These are phyloP conservation scores for Anthopleura xanthogrammica DNA, from an alignment of 92 coral and sea anemone genomes.

Conservation along the genomic window DNA sequence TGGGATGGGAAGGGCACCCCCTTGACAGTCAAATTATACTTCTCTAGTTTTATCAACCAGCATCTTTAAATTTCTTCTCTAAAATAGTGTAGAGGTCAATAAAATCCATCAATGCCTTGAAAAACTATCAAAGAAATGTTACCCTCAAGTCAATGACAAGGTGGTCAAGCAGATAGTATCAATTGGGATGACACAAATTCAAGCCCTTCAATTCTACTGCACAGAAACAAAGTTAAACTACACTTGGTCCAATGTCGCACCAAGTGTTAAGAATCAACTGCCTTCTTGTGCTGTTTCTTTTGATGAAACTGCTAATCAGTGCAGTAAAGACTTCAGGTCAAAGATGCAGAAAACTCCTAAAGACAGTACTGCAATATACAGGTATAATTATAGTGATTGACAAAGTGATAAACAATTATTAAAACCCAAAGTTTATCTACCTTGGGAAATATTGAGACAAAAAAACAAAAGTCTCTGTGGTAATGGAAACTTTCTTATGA, in stretches of 20 bases:
- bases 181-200: slow-evolving; percentile 25
- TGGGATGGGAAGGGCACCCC: too few species aligned
- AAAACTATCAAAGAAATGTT: slow-evolving; percentile 19
- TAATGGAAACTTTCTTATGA: too few species aligned
- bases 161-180: slow-evolving; percentile 21
- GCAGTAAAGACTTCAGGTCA: slow-evolving; percentile 27
- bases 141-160: slow-evolving; percentile 23
- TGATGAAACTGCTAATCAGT: slow-evolving; percentile 9
- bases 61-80: neutral
- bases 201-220: slow-evolving; percentile 37
- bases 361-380: slow-evolving; percentile 23
- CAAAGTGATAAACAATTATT: neutral
- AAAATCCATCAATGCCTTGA: slow-evolving; percentile 23
- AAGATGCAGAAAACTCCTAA: slow-evolving; percentile 15
- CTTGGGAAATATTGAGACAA: too few species aligned
- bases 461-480: too few species aligned
- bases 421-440: too few species aligned
- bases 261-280: slow-evolving; percentile 7
- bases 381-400: neutral
- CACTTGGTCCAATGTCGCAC: slow-evolving; percentile 36
- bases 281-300: slow-evolving; percentile 9
- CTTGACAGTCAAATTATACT: too few species aligned
- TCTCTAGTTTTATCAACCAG: neutral
- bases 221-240: neutral
- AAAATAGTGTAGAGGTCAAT: slow-evolving; percentile 15